phyloP scores from a whole-genome alignment of 2,888 invertebrate genomes.

The Drosophila vallismaia region DNA sequence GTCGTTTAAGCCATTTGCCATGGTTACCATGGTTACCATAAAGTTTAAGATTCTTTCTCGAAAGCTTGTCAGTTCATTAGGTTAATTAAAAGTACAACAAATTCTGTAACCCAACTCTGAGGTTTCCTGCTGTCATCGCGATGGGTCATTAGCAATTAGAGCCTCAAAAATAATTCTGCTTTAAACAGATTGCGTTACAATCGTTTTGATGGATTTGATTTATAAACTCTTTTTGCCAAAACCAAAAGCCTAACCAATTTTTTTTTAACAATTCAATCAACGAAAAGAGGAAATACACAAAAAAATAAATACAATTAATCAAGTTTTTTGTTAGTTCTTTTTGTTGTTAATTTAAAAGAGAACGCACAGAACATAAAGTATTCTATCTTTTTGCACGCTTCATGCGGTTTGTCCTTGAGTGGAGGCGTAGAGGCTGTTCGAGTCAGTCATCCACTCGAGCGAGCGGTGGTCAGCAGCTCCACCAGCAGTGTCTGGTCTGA shows the following conservation, averaged over 20 bases:
- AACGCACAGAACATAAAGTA: constrained; percentile 33
- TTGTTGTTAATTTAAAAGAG: constrained; percentile 38
- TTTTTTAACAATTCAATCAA: constrained; percentile 65
- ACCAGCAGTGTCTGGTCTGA: constrained; percentile 55
- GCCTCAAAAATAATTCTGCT: constrained; percentile 41
- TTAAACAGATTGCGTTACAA: constrained; percentile 59
- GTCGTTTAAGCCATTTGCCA: constrained; percentile 27
- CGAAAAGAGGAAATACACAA: constrained; percentile 19
- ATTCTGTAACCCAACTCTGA: constrained; percentile 21
- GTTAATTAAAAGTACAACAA: constrained; percentile 73
- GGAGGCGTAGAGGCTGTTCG: constrained; percentile 56
- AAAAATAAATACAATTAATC: constrained; percentile 37
- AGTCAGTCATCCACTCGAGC: constrained; percentile 51
- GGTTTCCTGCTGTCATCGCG: constrained; percentile 63
- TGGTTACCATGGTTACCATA: constrained; percentile 24
- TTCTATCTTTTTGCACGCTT: constrained; percentile 61
- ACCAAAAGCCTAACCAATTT: constrained; percentile 33
- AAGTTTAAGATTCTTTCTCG: constrained; percentile 17
- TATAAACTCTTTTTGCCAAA: constrained; percentile 35
- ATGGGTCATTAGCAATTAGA: constrained; percentile 44
- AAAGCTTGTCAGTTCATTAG: constrained; percentile 57
- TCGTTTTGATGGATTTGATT: constrained; percentile 60
- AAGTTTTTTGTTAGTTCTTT: constrained; percentile 17
- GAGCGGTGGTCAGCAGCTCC: constrained; percentile 12
- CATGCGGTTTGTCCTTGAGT: constrained; percentile 72